Conservation (phyloP, 2,113 vertebrate species). For the Mormyrus lacerda region DNA sequence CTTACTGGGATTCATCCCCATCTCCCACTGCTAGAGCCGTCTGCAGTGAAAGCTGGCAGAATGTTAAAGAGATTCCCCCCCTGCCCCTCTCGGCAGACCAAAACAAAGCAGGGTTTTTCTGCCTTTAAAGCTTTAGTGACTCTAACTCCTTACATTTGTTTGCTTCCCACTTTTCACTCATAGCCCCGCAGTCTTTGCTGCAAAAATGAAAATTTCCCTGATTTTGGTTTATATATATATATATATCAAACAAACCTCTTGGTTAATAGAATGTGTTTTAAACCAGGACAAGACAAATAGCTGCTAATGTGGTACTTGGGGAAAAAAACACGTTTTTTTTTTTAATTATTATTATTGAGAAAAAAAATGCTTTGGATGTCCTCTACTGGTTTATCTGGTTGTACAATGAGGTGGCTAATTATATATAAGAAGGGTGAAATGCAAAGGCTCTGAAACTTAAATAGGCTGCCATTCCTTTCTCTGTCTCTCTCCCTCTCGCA, state of each 20-base stretch:
- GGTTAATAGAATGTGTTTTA: slow-evolving; percentile 31
- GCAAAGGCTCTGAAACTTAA: not conserved
- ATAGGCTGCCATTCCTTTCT: not conserved
- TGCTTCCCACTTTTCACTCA: not conserved
- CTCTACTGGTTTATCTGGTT: slow-evolving; percentile 36
- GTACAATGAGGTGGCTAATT: slow-evolving; percentile 34
- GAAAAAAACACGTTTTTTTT: slow-evolving; percentile 31
- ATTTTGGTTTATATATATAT: no score
- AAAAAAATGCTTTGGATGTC: not conserved
- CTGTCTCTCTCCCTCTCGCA: slow-evolving; percentile 5
- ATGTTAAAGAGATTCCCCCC: not conserved
- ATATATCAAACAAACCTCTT: no score
- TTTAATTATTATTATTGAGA: no score
- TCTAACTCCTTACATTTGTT: not conserved
- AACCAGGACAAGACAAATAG: slow-evolving; percentile 37
- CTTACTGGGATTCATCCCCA: not conserved
- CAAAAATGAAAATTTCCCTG: slow-evolving; percentile 13
- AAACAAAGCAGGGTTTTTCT: slow-evolving; percentile 58
- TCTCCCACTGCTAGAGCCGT: not conserved
- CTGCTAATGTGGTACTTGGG: slow-evolving; percentile 50
- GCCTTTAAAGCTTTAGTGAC: slow-evolving; percentile 48
- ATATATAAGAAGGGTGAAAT: slow-evolving; percentile 20
- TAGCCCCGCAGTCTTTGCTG: not conserved
- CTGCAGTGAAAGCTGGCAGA: slow-evolving; percentile 6
- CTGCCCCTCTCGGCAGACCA: slow-evolving; percentile 39